Base-by-base conservation (phyloP, 2,888 invertebrate species). In the Mesorhabditis sp. region DNA sequence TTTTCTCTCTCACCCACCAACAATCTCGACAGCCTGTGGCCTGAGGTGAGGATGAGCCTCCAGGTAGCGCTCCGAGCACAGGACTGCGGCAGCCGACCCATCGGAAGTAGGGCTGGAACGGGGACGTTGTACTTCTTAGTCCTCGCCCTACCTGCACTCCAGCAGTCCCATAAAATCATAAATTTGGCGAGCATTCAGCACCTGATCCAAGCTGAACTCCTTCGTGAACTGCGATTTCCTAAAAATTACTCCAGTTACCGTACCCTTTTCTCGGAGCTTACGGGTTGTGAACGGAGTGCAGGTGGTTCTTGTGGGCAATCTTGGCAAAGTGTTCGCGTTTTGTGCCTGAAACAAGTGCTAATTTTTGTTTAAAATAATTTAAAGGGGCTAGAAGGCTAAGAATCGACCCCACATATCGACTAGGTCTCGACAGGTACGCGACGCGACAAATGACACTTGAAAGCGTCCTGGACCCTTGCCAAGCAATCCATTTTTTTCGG, bases 261-360 rank as follows among this genome's bases (percentile, higher is more conserved):
- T 50, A 64, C 13, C 65, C 41, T 66, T 7, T 41, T 4, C 28
- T 28, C 67, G 10, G 45, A 71, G 88, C 90, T 89, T 88, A 92
- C 87, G 96, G 96, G 88, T 98, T 98, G 86, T 96, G 94, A 0
- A 91, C 90, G 4, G 96, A 97, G 87, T 98, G 96, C 80, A 93
- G 91, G 86, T 98, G 97, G 87, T 98, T 98, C 87, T 98, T 98
- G 86, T 92, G 92, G 0, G 97, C 98, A 84, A 98, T 95, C 88
- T 97, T 98, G 0, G 94, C 97, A 85, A 97, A 92, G 85, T 97
- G 97, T 75, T 93, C 91, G 15, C 92, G 91, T 74, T 91, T 94
- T 0, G 95, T 93, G 62, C 95, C 88, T 86, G 67, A 45, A 75
- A 65, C 28, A 28, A 28, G 67, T 50, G 58, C 1, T 13, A 50